These are phyloP conservation scores for Hofmannophila pseudospretella DNA, from an alignment of 2,888 invertebrate species.

Conservation along the genomic window DNA sequence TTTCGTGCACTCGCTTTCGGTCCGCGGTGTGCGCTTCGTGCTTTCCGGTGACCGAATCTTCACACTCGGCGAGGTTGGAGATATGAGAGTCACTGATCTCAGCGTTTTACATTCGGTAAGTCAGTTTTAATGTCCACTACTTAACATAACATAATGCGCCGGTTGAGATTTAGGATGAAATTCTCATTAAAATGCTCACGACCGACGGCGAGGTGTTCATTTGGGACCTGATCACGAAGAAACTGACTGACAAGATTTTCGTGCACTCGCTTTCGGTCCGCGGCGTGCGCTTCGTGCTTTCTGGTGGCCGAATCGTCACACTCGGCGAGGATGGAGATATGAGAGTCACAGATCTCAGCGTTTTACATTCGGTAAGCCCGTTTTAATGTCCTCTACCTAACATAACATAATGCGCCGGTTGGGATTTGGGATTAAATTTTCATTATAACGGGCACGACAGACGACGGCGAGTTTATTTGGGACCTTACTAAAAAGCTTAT, in stretches of 20 bases:
- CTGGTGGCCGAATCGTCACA: constrained; percentile 57
- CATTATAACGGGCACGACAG: constrained; percentile 85
- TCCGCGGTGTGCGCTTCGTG: constrained; percentile 42
- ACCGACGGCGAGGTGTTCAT: constrained; percentile 87
- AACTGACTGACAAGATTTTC: constrained; percentile 35
- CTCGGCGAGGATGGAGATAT: constrained; percentile 46
- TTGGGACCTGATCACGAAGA: constrained; percentile 75
- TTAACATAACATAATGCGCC: no score
- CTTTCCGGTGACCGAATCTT: constrained; percentile 55
- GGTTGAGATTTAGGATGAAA: no score
- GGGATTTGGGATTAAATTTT: constrained; percentile 57
- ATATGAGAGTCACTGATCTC: constrained; percentile 60
- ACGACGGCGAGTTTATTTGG: constrained; percentile 89
- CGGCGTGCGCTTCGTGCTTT: constrained; percentile 43
- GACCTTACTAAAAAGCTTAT: constrained; percentile 48
- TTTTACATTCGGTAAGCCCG: constrained; percentile 54
- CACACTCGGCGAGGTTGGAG: constrained; percentile 45
- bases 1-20: constrained; percentile 33
- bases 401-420: no score
- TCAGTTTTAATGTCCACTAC: no score
- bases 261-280: constrained; percentile 38
- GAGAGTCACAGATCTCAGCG: constrained; percentile 59
- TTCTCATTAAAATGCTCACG: constrained; percentile 83
- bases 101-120: constrained; percentile 56
- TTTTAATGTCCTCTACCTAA: no score